Percentiles rank a stretch among this genome's conserved stretches.
Conservation (phyloP, 2,113 vertebrate genomes). For the Gulo gulo region DNA sequence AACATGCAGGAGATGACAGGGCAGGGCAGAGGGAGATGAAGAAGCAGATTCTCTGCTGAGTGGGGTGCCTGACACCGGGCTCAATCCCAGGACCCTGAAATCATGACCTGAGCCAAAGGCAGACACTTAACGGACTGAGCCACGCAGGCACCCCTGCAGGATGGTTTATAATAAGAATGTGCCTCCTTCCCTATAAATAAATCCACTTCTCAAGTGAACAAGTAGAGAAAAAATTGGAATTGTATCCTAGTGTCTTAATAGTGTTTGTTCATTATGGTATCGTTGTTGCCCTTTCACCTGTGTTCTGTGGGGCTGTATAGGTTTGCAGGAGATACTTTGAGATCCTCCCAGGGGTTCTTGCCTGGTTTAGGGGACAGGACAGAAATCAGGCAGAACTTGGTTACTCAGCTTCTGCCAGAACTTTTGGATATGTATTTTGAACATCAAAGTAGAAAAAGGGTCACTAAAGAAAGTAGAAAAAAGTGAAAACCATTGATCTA, state of each 20-base stretch:
- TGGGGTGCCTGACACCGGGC: background rate
- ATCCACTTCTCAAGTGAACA: background rate
- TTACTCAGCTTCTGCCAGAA: background rate
- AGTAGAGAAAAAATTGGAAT: background rate
- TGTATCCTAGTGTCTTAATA: background rate
- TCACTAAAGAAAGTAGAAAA: slow-evolving; percentile 17
- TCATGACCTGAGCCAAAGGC: background rate
- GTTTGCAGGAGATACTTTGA: background rate
- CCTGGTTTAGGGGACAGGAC: background rate
- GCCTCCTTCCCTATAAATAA: background rate
- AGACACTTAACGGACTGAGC: background rate
- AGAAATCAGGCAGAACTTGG: background rate
- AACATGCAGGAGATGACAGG: too few species aligned
- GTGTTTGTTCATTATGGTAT: background rate
- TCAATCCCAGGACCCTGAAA: background rate
- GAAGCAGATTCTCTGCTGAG: background rate
- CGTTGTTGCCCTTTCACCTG: background rate
- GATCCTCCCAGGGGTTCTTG: background rate
- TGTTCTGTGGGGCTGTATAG: background rate
- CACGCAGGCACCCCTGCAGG: background rate
- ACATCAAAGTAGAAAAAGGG: background rate
- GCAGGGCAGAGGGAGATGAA: background rate
- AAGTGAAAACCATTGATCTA: background rate
- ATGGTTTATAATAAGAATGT: background rate
- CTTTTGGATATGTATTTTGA: background rate